Evolutionary conservation across 1,140 invertebrate genomes (phyloP).

Genomic region (Glossosoma conforme): DNA sequence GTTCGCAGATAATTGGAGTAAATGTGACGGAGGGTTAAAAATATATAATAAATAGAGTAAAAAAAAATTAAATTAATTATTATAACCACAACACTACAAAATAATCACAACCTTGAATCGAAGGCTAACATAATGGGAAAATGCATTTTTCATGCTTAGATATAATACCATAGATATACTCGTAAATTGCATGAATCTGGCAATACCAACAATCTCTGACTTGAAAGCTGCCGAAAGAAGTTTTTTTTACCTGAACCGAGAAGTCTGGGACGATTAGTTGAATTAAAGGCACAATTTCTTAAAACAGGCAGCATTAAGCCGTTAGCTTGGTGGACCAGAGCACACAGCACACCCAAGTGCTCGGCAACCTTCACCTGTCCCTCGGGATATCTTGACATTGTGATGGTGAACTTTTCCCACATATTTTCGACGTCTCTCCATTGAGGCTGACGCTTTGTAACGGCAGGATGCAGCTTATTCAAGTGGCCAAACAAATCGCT

Average conservation of each 20-base stretch:
- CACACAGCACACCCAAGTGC: constrained; percentile 21
- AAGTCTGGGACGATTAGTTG: constrained; percentile 16
- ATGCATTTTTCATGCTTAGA: too few relatives aligned
- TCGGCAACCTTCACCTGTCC: constrained; percentile 23
- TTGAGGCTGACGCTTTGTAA: constrained; percentile 25
- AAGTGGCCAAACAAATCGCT: constrained; percentile 22
- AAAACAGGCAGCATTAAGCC: constrained; percentile 20
- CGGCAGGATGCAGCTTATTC: constrained; percentile 26
- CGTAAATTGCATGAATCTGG: too few relatives aligned
- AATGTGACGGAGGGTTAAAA: too few relatives aligned
- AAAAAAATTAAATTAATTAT: too few relatives aligned
- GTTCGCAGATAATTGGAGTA: too few relatives aligned
- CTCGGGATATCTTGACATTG: constrained; percentile 24
- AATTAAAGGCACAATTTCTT: constrained; percentile 26
- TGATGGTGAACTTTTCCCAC: constrained; percentile 17
- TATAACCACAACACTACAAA: too few relatives aligned
- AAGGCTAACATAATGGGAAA: too few relatives aligned
- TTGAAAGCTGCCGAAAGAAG: too few relatives aligned
- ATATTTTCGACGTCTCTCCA: constrained; percentile 24
- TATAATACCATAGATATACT: too few relatives aligned
- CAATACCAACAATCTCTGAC: too few relatives aligned
- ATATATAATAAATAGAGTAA: too few relatives aligned
- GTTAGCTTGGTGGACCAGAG: constrained; percentile 22
- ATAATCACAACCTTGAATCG: too few relatives aligned
- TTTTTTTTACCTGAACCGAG: constrained; percentile 21